Conservation (phyloP, 1,140 invertebrate genomes). For the Saccostrea echinata region DNA sequence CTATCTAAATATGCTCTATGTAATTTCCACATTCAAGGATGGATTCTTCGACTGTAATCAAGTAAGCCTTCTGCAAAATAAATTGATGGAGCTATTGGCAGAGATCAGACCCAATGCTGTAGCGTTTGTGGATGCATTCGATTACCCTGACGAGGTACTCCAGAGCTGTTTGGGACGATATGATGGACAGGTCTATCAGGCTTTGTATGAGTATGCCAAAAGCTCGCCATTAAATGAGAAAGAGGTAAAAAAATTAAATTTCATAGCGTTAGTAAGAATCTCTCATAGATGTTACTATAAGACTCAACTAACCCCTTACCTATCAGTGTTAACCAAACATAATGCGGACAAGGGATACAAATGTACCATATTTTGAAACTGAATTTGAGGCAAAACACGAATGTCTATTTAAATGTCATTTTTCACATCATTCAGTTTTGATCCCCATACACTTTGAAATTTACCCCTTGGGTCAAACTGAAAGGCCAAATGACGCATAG, state of each 20-base stretch:
- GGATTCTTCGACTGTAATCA: conserved; percentile 82
- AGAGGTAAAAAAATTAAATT: conserved; percentile 79
- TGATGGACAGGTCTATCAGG: conserved; percentile 95
- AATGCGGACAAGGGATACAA: too few species aligned
- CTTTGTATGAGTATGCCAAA: conserved; percentile 90
- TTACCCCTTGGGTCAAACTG: too few species aligned
- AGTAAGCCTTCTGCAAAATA: conserved; percentile 83
- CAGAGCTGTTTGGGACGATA: conserved; percentile 91
- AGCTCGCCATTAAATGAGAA: conserved; percentile 92
- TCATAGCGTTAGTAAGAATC: too few species aligned
- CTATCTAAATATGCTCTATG: background rate
- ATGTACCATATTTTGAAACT: too few species aligned
- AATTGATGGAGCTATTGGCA: conserved; percentile 86
- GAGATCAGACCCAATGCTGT: conserved; percentile 92
- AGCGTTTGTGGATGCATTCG: conserved; percentile 93
- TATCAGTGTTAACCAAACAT: too few species aligned
- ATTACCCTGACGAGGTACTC: conserved; percentile 90
- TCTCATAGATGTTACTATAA: too few species aligned
- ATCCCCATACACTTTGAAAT: too few species aligned
- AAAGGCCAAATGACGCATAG: too few species aligned
- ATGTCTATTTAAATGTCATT: too few species aligned
- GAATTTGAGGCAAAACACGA: too few species aligned
- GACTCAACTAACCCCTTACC: too few species aligned
- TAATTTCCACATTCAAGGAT: conserved; percentile 58
- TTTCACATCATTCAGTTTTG: too few species aligned